Base-by-base conservation (phyloP, 2,888 invertebrate genomes). In the Erebia epiphron region DNA sequence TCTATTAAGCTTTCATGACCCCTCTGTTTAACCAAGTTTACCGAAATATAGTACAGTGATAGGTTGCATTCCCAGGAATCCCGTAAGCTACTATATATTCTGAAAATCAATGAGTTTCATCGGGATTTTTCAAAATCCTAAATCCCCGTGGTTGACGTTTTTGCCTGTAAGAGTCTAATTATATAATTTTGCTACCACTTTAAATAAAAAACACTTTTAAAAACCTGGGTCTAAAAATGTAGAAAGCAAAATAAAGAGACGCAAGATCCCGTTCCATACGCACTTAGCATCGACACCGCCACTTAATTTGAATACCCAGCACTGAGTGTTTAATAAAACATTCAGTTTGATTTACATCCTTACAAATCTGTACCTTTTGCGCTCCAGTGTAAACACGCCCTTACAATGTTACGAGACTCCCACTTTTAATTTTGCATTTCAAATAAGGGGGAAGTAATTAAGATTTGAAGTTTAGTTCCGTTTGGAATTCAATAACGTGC, bases 241-340 rank as follows among this genome's bases (percentile, higher is more conserved):
- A 26, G n/a, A 61, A 13, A 46, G 18, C 3, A 7, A 21, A 62
- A 26, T 0, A n/a, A 61, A 35, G n/a, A 13, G 8, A 67, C 66
- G 14, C 66, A 26, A 56, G 67, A 71, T 80, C 83, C 75, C 2
- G 9, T 75, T 90, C 90, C 86, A 83, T 69, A 75, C 60, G 62
- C 69, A 8, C 65, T 10, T 73, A 83, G 72, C 89, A 76, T 81
- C 82, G 79, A 83, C 86, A 88, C 87, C 87, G 89, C 88, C 88
- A 88, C 89, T 91, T 91, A 91, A 93, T 93, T 92, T 92, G 91
- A 92, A 93, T 92, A 92, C 88, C 89, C 86, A 85, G 87, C 89
- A 84, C 81, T 82, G 86, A 88, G 89, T 90, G 91, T 92, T 93
- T 92, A 92, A 93, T 92, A 93, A 92, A 93, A 92, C 91, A 93